Base-by-base conservation (phyloP, 2,113 vertebrate species). In the Uropsilus gracilis region DNA sequence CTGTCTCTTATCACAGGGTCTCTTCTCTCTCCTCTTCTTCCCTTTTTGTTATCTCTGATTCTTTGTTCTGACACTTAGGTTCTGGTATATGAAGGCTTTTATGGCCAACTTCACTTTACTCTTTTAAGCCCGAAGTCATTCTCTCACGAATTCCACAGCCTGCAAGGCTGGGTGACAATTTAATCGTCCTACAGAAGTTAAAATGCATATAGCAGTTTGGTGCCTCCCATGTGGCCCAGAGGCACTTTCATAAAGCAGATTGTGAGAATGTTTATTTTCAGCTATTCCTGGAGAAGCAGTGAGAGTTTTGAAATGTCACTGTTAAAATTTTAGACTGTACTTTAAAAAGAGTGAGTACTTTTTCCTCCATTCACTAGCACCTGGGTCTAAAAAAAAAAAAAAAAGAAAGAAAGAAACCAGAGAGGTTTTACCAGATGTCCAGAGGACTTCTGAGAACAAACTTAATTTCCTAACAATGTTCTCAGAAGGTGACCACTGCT, bases 351-450 rank as follows among this genome's bases (percentile, higher is more conserved):
- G 26, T 22, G 82, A 78, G 55, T 44, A 9, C 9, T 28, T 50
- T 42, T 44, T 11, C 16, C 6, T 59, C 26, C 1, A 37, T 22
- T 20, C 64, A 73, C n/a, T 12, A 3, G 89, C 85, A 80, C 13
- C 34, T 28, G n/a, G 12, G 37, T 28, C 13, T 68, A 13, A 32
- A 13, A 77, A 78, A 32, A 6, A n/a, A n/a, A n/a, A n/a, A n/a
- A n/a, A n/a, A n/a, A n/a, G n/a, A n/a, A n/a, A n/a, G n/a, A n/a
- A 72, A 72, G n/a, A 78, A 78, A 37, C 14, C 53, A 5, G 9
- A 9, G 32, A 26, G n/a, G 1, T 4, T 4, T 4, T 2, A 4
- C 12, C 6, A 34, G 13, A 7, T 10, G 14, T 20, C 16, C 18
- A 30, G 30, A 30, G 24, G 4, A n/a, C 8, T 28, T 39, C 12